Percentiles rank a stretch among this genome's conserved stretches.
Evolutionary conservation across 2,797 vertebrate species (phyloP).

Genomic region (Crenuchus spilurus): DNA sequence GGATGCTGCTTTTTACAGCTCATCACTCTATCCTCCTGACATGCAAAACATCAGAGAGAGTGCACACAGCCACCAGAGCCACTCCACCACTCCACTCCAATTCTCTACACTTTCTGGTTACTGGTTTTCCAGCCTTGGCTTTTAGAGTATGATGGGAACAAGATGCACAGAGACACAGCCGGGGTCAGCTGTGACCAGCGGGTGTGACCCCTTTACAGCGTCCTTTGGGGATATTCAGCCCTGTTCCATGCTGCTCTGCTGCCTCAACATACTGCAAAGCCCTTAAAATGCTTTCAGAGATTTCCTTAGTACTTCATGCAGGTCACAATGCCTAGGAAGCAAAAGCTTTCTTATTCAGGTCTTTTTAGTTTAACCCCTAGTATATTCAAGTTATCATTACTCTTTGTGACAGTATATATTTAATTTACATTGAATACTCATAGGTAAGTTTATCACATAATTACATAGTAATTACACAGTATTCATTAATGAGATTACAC

Average conservation of each 20-base stretch:
- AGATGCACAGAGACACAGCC: conserved; percentile 3
- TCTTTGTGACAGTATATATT: no score
- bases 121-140: conserved; percentile 72
- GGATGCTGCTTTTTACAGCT: conserved; percentile 73
- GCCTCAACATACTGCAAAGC: conserved; percentile 18
- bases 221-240: conserved; percentile 39
- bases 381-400: not conserved
- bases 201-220: conserved; percentile 35
- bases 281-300: conserved; percentile 15
- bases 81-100: no score
- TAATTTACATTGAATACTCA: no score
- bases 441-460: no score
- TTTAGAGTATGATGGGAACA: conserved; percentile 65
- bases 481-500: no score
- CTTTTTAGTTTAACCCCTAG: not conserved
- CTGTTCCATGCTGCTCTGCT: conserved; percentile 12
- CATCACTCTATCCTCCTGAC: conserved; percentile 66
- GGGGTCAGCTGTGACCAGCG: conserved; percentile 18
- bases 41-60: conserved; percentile 31
- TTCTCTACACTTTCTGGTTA: conserved; percentile 71
- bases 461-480: no score
- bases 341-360: not conserved
- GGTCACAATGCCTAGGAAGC: not conserved
- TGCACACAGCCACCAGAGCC: conserved; percentile 62
- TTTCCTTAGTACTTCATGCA: not conserved